Base-by-base conservation (phyloP, 2,797 vertebrate species). In the Dendrocincla fuliginosa region DNA sequence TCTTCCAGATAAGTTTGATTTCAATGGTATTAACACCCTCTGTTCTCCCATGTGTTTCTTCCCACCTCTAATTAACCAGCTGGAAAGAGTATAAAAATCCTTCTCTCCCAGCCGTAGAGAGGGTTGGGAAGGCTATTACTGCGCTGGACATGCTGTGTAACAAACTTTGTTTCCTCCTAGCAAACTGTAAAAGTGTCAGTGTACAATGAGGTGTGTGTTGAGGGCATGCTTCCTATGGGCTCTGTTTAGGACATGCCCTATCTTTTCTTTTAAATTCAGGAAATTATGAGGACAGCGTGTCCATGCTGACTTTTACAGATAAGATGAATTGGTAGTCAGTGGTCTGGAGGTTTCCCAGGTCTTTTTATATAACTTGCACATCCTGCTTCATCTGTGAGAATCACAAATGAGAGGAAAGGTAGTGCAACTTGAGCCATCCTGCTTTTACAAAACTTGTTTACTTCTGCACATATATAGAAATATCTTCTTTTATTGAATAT, bases 241-340 rank as follows among this genome's bases (percentile, higher is more conserved):
- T 81, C 28, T 11, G 16, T 74, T 73, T 65, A 84, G 73, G 42
- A 59, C 39, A n/a, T 88, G 39, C 41, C 12, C 20, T 56, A 11
- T 74, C 32, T 65, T 75, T 90, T 84, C 69, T 75, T 94, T 93
- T 87, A 67, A 69, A 70, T 80, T 94, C 87, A 73, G 91, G 77
- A 91, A 95, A 59, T 52, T 0, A n/a, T 46, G 33, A 69, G 41
- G 25, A 46, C 63, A 80, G 33, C 13, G 15, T 20, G 35, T 69
- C 67, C 52, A 33, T 80, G 17, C 42, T 96, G 83, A 33, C 27
- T 91, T 92, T 93, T 89, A 32, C 59, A 82, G 86, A 35, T 84
- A 89, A 57, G 64, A 68, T 9, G 4, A 65, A 37, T 20, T 53
- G 32, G 23, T 76, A 35, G 33, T 33, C 60, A 44, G 27, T 46